phyloP scores from a whole-genome alignment of 2,113 vertebrate genomes.

The Mohoua ochrocephala region DNA sequence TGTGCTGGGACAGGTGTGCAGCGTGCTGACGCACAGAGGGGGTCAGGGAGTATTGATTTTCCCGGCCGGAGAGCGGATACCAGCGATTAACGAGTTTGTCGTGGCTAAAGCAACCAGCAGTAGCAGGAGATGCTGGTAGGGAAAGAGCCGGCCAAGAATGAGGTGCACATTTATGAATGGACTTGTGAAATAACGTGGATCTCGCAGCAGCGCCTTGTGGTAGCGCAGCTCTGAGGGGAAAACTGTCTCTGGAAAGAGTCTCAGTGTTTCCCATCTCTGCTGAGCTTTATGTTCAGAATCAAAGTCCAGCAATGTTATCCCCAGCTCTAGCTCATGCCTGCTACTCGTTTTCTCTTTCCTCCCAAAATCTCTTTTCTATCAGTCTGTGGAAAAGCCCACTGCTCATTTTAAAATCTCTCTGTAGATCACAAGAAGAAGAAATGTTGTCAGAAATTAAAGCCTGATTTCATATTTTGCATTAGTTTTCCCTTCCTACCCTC shows the following conservation, averaged over 20 bases:
- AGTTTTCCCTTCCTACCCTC: background rate
- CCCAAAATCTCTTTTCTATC: background rate
- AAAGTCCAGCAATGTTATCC: background rate
- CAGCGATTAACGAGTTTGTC: background rate
- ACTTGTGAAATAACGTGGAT: background rate
- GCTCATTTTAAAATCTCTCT: background rate
- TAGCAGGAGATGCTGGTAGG: background rate
- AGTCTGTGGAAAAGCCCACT: background rate
- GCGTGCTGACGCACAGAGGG: background rate
- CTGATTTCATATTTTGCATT: background rate
- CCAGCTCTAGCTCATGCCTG: background rate
- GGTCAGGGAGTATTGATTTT: background rate
- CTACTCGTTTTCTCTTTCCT: background rate
- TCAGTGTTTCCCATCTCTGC: background rate
- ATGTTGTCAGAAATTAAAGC: background rate
- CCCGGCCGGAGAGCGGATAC: background rate
- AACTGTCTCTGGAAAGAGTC: background rate
- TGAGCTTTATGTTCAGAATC: background rate
- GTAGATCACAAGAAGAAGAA: background rate
- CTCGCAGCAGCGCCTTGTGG: background rate
- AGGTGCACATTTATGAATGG: background rate
- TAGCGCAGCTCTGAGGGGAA: background rate
- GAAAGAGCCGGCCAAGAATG: background rate
- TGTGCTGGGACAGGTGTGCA: background rate
- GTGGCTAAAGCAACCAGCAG: background rate